phyloP scores from a whole-genome alignment of 2,797 vertebrate species.

The Arnoldichthys spilopterus region DNA sequence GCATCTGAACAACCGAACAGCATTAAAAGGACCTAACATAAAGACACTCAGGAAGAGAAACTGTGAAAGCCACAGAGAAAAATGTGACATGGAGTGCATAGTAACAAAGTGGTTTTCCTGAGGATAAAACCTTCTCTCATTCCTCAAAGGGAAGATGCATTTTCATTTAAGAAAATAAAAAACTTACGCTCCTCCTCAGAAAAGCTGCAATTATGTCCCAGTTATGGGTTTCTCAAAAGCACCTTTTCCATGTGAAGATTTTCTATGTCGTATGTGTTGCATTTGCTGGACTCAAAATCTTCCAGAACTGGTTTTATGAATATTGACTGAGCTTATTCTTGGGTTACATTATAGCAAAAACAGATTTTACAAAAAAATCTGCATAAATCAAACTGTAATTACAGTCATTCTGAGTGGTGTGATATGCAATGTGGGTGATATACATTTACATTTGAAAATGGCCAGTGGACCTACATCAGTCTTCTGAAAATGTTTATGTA shows the following conservation, averaged over 20 bases:
- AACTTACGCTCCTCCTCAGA: not conserved
- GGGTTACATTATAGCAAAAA: not conserved
- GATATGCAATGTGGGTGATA: no score
- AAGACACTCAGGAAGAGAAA: not conserved
- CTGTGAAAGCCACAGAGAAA: not conserved
- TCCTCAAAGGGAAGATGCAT: not conserved
- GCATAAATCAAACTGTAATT: no score
- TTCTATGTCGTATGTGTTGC: no score
- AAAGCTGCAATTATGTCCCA: not conserved
- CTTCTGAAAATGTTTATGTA: no score
- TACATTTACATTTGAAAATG: no score
- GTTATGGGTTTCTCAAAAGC: not conserved
- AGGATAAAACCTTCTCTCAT: not conserved
- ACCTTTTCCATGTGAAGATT: not conserved
- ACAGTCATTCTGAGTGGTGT: no score
- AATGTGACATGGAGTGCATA: not conserved
- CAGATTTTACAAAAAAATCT: no score
- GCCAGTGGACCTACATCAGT: no score
- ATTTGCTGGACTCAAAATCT: not conserved
- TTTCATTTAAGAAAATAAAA: not conserved
- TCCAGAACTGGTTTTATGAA: not conserved
- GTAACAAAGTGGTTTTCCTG: not conserved
- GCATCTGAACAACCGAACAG: not conserved
- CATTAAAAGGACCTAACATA: not conserved
- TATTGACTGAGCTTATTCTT: not conserved